Percentiles rank a stretch among this genome's conserved stretches.
Evolutionary conservation across 2,888 invertebrate species (phyloP).

Genomic region (Rapana venosa): DNA sequence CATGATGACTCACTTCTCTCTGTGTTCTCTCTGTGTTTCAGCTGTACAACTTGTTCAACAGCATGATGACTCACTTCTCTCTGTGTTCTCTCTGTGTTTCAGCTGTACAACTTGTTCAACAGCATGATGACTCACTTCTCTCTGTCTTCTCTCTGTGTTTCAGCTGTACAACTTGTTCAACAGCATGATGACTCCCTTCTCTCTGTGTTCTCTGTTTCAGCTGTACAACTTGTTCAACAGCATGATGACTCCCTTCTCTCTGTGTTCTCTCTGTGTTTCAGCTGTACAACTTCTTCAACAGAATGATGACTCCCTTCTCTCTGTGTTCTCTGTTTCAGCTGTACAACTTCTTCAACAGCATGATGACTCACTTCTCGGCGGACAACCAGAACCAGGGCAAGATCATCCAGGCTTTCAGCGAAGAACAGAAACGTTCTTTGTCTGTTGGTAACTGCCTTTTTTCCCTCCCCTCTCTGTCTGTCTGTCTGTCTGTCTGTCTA

Average conservation of each 20-base stretch:
- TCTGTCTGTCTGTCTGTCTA: neutral
- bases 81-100: neutral
- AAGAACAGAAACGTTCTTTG: conserved; percentile 31
- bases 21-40: too few relatives aligned
- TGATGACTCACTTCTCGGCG: conserved; percentile 89
- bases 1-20: too few relatives aligned
- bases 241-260: too few relatives aligned
- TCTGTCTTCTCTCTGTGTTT: neutral
- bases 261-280: neutral
- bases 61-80: too few relatives aligned
- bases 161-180: neutral
- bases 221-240: conserved; percentile 96
- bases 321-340: conserved; percentile 83
- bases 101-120: too few relatives aligned
- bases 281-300: neutral
- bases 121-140: too few relatives aligned
- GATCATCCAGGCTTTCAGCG: conserved; percentile 56
- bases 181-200: neutral
- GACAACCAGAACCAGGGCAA: conserved; percentile 58
- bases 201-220: conserved; percentile 81
- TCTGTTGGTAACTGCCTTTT: conserved; percentile 16
- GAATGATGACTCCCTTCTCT: neutral
- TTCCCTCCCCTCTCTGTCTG: neutral
- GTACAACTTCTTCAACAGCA: conserved; percentile 95
- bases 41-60: too few relatives aligned